Percentiles rank a stretch among this genome's conserved stretches.
These are phyloP conservation scores for Ptilodon capucinus DNA, from an alignment of 2,888 invertebrate species.

Conservation along the genomic window DNA sequence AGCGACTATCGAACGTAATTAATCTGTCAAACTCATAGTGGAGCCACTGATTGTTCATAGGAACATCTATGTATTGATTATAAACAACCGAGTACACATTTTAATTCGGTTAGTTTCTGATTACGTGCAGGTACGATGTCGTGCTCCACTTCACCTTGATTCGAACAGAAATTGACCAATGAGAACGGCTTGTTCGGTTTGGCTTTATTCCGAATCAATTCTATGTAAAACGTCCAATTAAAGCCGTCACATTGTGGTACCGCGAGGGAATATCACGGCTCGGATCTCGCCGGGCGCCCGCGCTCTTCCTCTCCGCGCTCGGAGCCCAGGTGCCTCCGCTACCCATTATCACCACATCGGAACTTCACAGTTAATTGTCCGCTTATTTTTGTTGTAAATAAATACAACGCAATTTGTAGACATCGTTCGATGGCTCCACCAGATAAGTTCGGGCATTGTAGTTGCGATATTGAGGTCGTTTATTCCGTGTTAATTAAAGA, in stretches of 20 bases:
- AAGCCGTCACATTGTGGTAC: conserved; percentile 52
- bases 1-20: too few species aligned
- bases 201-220: conserved; percentile 32
- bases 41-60: too few species aligned
- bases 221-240: conserved; percentile 58
- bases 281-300: conserved; percentile 19
- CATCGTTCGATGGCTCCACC: conserved; percentile 55
- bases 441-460: conserved; percentile 62
- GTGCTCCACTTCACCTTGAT: conserved; percentile 14
- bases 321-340: conserved; percentile 7
- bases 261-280: conserved; percentile 34
- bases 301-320: conserved; percentile 2
- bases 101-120: background rate
- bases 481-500: conserved; percentile 68
- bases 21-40: too few species aligned
- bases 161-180: conserved; percentile 18
- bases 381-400: conserved; percentile 65
- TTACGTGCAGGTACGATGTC: background rate
- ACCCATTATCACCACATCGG: conserved; percentile 35
- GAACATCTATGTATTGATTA: too few species aligned
- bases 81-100: too few species aligned
- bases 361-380: conserved; percentile 57
- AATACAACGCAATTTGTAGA: conserved; percentile 67
- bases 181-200: conserved; percentile 18
- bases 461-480: conserved; percentile 60